phyloP scores from a whole-genome alignment of 2,797 vertebrate genomes.

The Siniperca obscura region DNA sequence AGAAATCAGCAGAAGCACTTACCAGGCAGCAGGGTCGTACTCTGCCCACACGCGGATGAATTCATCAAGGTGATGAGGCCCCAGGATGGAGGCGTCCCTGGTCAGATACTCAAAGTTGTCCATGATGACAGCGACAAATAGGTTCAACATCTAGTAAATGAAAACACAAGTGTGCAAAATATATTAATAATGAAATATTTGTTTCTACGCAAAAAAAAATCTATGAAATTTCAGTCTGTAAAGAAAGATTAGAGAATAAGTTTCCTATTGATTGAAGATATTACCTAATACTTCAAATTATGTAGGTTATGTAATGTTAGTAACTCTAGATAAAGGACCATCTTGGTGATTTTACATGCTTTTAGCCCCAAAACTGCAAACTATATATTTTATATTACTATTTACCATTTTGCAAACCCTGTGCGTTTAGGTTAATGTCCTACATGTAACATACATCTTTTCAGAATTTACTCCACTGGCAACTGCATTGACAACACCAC shows the following conservation, averaged over 20 bases:
- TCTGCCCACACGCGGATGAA: conserved; percentile 99
- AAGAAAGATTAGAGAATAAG: not conserved
- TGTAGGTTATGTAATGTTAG: not conserved
- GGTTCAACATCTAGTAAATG: conserved; percentile 92
- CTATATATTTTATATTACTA: not conserved
- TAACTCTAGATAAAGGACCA: not conserved
- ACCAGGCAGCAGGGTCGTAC: conserved; percentile 98
- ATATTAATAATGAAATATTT: not conserved
- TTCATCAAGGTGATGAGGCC: conserved; percentile 97
- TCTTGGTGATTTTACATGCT: not conserved
- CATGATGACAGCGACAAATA: conserved; percentile 99
- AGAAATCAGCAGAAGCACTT: conserved; percentile 67
- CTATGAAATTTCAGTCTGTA: not conserved
- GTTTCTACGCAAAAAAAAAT: not conserved
- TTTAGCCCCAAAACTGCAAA: not conserved
- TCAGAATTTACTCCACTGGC: not conserved
- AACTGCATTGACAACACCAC: not conserved
- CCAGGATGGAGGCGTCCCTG: conserved; percentile 97
- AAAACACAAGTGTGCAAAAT: conserved; percentile 5
- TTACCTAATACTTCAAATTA: not conserved
- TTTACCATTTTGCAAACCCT: not conserved
- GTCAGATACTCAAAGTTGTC: conserved; percentile 99
- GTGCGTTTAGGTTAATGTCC: not conserved
- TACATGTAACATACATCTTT: not conserved
- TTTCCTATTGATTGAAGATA: not conserved